These are phyloP conservation scores for Sicus ferrugineus DNA, from an alignment of 2,888 invertebrate genomes.

Conservation along the genomic window DNA sequence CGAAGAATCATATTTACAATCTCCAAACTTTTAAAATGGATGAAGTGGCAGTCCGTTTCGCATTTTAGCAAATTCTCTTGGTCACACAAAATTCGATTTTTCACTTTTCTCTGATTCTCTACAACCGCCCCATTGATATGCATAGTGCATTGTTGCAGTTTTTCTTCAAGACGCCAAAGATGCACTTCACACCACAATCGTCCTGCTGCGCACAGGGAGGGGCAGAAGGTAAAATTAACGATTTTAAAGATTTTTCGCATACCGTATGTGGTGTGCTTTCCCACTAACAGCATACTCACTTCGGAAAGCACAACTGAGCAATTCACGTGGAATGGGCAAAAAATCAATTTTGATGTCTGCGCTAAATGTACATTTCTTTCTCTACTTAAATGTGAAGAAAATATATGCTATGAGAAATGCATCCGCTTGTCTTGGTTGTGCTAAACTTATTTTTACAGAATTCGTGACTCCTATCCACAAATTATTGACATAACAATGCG, in stretches of 20 bases:
- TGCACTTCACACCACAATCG: too few relatives aligned
- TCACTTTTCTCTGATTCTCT: neutral
- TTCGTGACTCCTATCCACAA: constrained; percentile 29
- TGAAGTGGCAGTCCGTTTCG: too few relatives aligned
- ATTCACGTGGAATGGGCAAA: constrained; percentile 22
- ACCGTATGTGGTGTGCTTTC: neutral
- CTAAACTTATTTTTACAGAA: too few relatives aligned
- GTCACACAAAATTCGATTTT: neutral
- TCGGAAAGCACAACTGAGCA: neutral
- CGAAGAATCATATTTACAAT: too few relatives aligned
- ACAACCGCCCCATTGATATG: neutral
- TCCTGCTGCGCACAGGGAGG: neutral
- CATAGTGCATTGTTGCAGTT: too few relatives aligned
- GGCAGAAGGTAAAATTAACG: neutral
- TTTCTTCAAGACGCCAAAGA: too few relatives aligned
- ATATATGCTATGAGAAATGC: constrained; percentile 1
- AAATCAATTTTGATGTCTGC: constrained; percentile 36
- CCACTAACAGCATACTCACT: neutral
- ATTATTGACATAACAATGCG: constrained; percentile 43
- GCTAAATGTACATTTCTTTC: constrained; percentile 30
- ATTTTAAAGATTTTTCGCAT: constrained; percentile 24
- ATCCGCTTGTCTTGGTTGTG: constrained; percentile 29
- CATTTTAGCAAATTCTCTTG: too few relatives aligned
- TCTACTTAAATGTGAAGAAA: constrained; percentile 18
- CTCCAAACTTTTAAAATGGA: too few relatives aligned